Base-by-base conservation (phyloP, 2,888 invertebrate genomes). In the Therioaphis trifolii region DNA sequence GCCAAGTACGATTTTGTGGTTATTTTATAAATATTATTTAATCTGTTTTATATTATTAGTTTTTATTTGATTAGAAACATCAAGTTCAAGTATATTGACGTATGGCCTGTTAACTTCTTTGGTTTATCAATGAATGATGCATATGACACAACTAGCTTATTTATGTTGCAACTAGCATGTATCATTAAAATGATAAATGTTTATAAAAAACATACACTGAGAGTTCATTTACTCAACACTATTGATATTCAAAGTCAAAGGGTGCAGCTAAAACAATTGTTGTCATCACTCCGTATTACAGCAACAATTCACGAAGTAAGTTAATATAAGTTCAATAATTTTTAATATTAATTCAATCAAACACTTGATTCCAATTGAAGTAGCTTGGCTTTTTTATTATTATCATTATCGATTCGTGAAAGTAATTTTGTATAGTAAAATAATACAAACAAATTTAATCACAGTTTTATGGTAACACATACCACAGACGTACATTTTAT, bases 51-150 rank as follows among this genome's bases (percentile, higher is more conserved):
- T 71, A 4, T 11, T 21, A 52, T 89, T n/a, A n/a, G n/a, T n/a
- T n/a, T 58, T 61, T 29, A 86, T 86, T 71, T 35, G 35, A 35
- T 5, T 88, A 93, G 93, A 68, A 84, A 91, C 21, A 90, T 91
- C 0, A 89, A 91, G 78, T 91, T 93, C 40, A 92, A 92, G 86
- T 96, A 94, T 89, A 96, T 99, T 84, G 99, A 99, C 90, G 97
- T 99, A 5, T 99, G 99, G 99, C 96, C 99, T 1, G 94, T 98
- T 1, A 98, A 99, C 88, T 93, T 97, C 86, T 92, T 98, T 86
- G 91, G 92, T 87, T 96, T 93, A 85, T 93, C 90, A 85, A 92
- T 92, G 88, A 93, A 91, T 87, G 95, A 93, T 89, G 93, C 93
- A 79, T 97, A 97, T 89, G 96, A 97, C 86, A 96, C 95, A 86